Base-by-base conservation (phyloP, 1,140 invertebrate species). In the Heliconius hermathena region DNA sequence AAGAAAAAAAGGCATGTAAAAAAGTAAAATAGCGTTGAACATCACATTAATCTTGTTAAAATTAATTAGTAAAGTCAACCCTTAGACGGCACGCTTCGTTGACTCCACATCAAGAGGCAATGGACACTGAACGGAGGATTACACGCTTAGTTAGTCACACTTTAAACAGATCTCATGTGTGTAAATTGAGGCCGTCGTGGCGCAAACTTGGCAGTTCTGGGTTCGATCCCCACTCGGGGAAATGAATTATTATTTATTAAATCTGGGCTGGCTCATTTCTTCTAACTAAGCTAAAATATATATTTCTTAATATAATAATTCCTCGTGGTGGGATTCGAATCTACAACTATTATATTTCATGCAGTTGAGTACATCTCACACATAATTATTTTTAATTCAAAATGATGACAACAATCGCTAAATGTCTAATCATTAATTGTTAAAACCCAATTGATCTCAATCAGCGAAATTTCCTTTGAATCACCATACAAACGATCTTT, bases 41-140 rank as follows among this genome's bases (percentile, higher is more conserved):
- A 6, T 29, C 60, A 26, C 8, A 22, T 66, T 66, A 16, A 66
- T 16, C 60, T 66, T 66, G 60, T 66, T 66, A 66, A 26, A 66
- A 29, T 26, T 66, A 66, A 66, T 66, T 66, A 66, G 60, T 66
- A 66, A 66, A 29, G 60, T 66, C 60, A 66, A 66, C 60, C 60
- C 60, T 66, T 66, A 66, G 22, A 66, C 11, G 60, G n/a, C 13
- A 9, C 60, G 60, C 60, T 66, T 66, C 60, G 60, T 66, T 66
- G n/a, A 66, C 60, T 66, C n/a, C 26, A 4, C 60, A 57, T 57
- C n/a, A 57, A 20, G 54, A 66, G 60, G 60, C 60, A 29, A 66
- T 66, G 22, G 60, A 26, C 13, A 16, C 22, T 66, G 22, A 13
- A 66, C 54, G 54, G 60, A 29, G 60, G 60, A 66, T 66, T 66